Evolutionary conservation across 2,888 invertebrate genomes (phyloP).

Genomic region (Drosophila maculinotata): DNA sequence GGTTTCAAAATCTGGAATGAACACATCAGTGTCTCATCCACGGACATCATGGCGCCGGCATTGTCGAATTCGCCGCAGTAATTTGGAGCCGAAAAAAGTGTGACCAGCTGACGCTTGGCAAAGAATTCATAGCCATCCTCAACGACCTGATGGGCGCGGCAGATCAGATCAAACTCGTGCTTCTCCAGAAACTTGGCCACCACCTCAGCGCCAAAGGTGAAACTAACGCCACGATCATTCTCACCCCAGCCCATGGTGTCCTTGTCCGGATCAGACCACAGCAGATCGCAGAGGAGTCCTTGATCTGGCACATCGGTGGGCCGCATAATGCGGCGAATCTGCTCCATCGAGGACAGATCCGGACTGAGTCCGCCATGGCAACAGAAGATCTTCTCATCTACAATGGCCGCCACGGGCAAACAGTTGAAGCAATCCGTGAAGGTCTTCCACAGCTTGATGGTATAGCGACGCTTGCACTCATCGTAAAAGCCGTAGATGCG

Average conservation of each 20-base stretch:
- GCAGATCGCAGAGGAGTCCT: conserved; percentile 97
- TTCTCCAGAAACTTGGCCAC: conserved; percentile 99
- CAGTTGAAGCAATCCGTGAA: conserved; percentile 99
- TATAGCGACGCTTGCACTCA: conserved; percentile 97
- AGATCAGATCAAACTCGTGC: conserved; percentile 99
- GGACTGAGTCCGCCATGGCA: conserved; percentile 94
- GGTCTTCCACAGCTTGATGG: conserved; percentile 99
- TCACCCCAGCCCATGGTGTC: conserved; percentile 99
- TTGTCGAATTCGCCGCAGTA: conserved; percentile 97
- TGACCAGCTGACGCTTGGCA: conserved; percentile 98
- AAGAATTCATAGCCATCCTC: conserved; percentile 99
- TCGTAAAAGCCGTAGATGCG: conserved; percentile 99
- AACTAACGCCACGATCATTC: conserved; percentile 99
- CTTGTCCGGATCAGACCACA: conserved; percentile 99
- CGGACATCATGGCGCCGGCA: conserved; percentile 98
- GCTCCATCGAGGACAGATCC: conserved; percentile 98
- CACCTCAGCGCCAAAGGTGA: conserved; percentile 99
- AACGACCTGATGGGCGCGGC: conserved; percentile 99
- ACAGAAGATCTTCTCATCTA: conserved; percentile 90
- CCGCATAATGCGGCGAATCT: conserved; percentile 98
- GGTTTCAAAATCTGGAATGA: conserved; percentile 99
- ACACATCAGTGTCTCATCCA: conserved; percentile 99
- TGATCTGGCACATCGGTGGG: conserved; percentile 99
- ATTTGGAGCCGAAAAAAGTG: conserved; percentile 96
- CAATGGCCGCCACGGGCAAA: conserved; percentile 99